These are phyloP conservation scores for Lota lota DNA, from an alignment of 2,113 vertebrate species.

Conservation along the genomic window DNA sequence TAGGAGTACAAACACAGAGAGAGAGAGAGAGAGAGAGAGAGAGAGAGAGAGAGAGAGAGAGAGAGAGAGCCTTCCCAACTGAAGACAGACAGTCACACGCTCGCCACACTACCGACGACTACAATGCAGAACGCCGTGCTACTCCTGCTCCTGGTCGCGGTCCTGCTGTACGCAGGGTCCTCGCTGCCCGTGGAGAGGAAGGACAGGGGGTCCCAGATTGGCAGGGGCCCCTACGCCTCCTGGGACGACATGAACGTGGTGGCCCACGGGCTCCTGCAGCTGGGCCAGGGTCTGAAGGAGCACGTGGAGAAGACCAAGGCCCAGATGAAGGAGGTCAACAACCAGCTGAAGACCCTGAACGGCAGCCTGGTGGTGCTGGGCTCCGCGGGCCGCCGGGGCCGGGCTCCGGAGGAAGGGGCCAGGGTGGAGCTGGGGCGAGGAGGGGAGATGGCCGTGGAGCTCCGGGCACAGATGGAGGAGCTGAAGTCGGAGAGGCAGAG, in stretches of 20 bases:
- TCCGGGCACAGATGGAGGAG: slow-evolving; percentile 57
- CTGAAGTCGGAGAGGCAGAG: slow-evolving; percentile 54
- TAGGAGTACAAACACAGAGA: slow-evolving; percentile 13
- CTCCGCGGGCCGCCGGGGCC: slow-evolving; percentile 34
- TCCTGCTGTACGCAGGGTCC: slow-evolving; percentile 34
- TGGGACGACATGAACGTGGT: slow-evolving; percentile 93
- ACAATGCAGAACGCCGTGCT: slow-evolving; percentile 52
- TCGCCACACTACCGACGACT: slow-evolving; percentile 1
- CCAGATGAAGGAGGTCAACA: slow-evolving; percentile 79
- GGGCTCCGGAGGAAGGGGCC: slow-evolving; percentile 48
- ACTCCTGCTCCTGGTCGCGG: slow-evolving; percentile 36
- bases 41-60: background rate
- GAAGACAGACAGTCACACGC: background rate
- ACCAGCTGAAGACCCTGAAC: slow-evolving; percentile 76
- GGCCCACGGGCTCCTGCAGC: slow-evolving; percentile 90
- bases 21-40: no score
- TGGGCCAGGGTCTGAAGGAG: slow-evolving; percentile 91
- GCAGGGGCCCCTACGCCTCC: slow-evolving; percentile 75
- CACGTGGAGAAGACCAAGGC: slow-evolving; percentile 84
- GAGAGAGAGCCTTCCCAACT: background rate
- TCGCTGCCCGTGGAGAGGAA: slow-evolving; percentile 54
- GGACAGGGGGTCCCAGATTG: slow-evolving; percentile 27
- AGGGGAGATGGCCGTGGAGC: slow-evolving; percentile 40
- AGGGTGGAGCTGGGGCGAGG: slow-evolving; percentile 21
- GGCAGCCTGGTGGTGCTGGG: slow-evolving; percentile 67